Evolutionary conservation across 2,113 vertebrate species (phyloP).

Genomic region (Pelusios castaneus): DNA sequence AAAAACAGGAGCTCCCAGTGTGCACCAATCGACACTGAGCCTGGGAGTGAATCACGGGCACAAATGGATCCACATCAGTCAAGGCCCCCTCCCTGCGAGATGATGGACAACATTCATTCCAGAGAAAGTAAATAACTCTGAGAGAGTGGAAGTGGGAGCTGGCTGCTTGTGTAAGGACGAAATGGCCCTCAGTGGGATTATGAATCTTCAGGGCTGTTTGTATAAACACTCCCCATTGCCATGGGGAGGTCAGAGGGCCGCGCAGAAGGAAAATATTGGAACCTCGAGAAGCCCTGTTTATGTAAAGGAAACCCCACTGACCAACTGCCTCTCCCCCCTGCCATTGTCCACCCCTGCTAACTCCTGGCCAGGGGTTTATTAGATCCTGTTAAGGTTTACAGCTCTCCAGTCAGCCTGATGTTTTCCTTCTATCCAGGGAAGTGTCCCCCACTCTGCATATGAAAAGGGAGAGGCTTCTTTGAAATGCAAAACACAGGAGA

Average conservation of each 20-base stretch:
- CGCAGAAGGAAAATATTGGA: neutral
- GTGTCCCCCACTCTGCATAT: neutral
- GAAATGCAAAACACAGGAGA: conserved; percentile 46
- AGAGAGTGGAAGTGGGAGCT: neutral
- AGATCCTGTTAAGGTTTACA: neutral
- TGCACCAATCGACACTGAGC: neutral
- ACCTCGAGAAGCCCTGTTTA: neutral
- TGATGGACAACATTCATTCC: neutral
- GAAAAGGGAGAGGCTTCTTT: conserved; percentile 25
- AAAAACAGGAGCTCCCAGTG: neutral
- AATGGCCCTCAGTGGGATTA: rapidly evolving
- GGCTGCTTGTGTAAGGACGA: rapidly evolving
- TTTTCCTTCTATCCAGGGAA: neutral
- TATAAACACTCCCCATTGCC: neutral
- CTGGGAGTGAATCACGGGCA: rapidly evolving
- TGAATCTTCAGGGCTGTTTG: neutral
- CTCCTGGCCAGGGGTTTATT: neutral
- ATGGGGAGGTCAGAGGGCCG: neutral
- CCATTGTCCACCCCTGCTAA: too few species aligned
- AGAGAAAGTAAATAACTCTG: neutral
- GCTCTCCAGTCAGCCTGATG: neutral
- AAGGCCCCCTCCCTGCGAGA: neutral
- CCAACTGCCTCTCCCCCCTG: neutral
- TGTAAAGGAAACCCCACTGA: neutral
- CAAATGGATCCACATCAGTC: rapidly evolving